These are phyloP conservation scores for Antrozous pallidus DNA, from an alignment of 2,797 vertebrate species.

Conservation along the genomic window DNA sequence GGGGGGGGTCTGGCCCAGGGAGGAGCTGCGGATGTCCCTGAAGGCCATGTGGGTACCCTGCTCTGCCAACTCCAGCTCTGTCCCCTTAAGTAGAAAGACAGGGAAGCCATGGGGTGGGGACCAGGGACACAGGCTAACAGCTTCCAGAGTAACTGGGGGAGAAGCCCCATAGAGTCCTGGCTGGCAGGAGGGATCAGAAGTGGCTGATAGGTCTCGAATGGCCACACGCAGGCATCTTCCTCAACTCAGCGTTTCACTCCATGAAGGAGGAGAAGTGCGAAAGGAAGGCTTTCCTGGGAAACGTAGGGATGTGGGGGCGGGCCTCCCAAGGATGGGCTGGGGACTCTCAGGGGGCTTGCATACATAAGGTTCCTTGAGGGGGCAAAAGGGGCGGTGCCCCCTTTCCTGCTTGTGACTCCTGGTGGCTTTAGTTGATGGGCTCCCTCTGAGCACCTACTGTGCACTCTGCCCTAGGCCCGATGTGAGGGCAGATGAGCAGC, in stretches of 20 bases:
- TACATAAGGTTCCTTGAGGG: not conserved
- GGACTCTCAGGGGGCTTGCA: not conserved
- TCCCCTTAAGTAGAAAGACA: not conserved
- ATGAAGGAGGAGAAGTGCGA: not conserved
- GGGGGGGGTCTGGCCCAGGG: not conserved
- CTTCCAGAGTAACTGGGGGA: not conserved
- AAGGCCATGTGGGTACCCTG: not conserved
- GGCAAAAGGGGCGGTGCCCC: fast-evolving
- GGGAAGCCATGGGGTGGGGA: not conserved
- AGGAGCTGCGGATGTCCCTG: not conserved
- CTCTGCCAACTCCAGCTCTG: not conserved
- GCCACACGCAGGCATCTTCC: not conserved
- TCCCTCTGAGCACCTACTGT: not conserved
- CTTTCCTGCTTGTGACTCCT: not conserved
- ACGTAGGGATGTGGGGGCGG: fast-evolving
- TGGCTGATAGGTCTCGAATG: not conserved
- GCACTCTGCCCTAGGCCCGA: not conserved
- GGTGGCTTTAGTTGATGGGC: not conserved
- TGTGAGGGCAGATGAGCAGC: not conserved
- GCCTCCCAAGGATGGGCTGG: not conserved
- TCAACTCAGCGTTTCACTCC: not conserved
- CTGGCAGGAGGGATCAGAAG: not conserved
- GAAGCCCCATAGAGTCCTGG: not conserved
- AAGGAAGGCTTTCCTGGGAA: fast-evolving
- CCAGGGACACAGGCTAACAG: not conserved